phyloP scores from a whole-genome alignment of 2,113 vertebrate genomes.

The Parotia lawesii region DNA sequence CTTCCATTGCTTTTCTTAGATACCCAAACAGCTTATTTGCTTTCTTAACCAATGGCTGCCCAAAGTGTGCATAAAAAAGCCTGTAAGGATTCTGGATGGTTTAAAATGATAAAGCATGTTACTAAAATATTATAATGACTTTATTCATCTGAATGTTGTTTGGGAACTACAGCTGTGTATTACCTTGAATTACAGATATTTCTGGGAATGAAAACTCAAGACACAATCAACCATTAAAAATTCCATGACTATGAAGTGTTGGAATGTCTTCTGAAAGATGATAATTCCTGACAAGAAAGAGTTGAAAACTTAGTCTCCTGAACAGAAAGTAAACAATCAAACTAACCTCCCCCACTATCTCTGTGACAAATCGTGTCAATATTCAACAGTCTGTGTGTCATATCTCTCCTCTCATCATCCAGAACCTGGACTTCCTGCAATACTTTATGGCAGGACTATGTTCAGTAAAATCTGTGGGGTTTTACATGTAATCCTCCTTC shows the following conservation, averaged over 20 bases:
- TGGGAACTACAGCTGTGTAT: not conserved
- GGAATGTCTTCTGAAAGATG: not conserved
- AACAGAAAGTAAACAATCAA: not conserved
- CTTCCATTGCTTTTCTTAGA: not conserved
- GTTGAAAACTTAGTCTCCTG: not conserved
- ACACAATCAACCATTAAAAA: not conserved
- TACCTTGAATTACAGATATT: not conserved
- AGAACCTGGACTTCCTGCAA: not conserved
- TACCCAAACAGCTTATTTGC: not conserved
- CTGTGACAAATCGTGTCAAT: not conserved
- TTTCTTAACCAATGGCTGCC: not conserved
- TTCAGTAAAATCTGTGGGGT: not conserved
- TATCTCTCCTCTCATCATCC: not conserved
- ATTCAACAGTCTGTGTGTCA: not conserved
- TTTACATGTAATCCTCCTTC: not conserved
- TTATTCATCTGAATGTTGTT: not conserved
- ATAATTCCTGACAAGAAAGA: not conserved
- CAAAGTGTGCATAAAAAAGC: not conserved
- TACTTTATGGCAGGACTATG: not conserved
- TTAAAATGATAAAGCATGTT: not conserved
- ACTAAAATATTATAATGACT: not conserved
- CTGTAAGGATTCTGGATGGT: not conserved
- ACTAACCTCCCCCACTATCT: rapidly evolving
- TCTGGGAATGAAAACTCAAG: not conserved
- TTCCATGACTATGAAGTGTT: not conserved